Base-by-base conservation (phyloP, 2,113 vertebrate species). In the cat (Felis catus) region DNA sequence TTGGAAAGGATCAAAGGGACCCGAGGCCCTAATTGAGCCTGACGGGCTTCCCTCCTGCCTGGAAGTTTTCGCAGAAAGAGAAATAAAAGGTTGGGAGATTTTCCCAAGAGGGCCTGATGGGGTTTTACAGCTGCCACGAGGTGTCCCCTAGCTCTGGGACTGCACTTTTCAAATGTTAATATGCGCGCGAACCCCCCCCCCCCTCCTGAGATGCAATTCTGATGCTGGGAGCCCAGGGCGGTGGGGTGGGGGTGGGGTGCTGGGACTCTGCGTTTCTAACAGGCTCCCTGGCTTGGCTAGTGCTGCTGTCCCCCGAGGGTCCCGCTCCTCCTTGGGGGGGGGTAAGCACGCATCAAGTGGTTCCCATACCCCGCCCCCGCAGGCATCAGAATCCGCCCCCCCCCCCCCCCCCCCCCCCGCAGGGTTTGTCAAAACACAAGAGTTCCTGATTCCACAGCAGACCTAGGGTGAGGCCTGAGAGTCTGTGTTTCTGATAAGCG, bases 1-100 rank as follows among this genome's bases (percentile, higher is more conserved):
- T 58, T n/a, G 89, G 88, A 36, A 82, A 16, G 89, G 86, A 96
- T 98, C 97, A 97, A 98, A 98, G 95, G 51, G 45, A 71, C 80
- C 65, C 14, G 0, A 7, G 10, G 91, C 33, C 93, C 73, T 95
- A 82, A 95, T 21, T 41, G 91, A 95, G 89, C 91, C 93, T 18
- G 0, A 87, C 11, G 9, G 96, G 66, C 74, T 73, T 66, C 78
- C 85, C 63, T 93, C 61, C 82, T 0, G 36, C 94, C 58, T 41
- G 68, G 70, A 92, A 79, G 66, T 53, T 73, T 95, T 45, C 8
- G 23, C n/a, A 76, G 89, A 92, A 73, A 83, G 86, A 95, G 92
- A 96, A 95, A 96, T 81, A 84, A 96, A 95, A 96, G 84, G 39
- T 33, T 48, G 82, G 61, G 53, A 53, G 95, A 73, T 89, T 95